phyloP scores from a whole-genome alignment of 2,113 vertebrate species.

The Neoarius graeffei region DNA sequence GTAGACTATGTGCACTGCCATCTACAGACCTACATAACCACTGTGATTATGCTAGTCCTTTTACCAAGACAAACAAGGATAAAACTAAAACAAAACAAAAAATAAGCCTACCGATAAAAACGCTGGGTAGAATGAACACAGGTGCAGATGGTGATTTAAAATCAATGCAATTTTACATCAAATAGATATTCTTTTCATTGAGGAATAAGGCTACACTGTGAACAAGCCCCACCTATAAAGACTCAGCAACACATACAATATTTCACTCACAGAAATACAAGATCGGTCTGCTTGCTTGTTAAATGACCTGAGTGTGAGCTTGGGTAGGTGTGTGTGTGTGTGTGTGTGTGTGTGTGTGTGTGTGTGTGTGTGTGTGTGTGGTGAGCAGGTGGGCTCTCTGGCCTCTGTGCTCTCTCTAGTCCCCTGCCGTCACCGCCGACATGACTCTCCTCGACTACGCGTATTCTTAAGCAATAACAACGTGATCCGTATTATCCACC shows the following conservation, averaged over 20 bases:
- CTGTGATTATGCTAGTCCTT: constrained; percentile 15
- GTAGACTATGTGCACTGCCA: constrained; percentile 46
- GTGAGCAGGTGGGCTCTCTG: constrained; percentile 60
- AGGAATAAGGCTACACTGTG: constrained; percentile 34
- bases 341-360: constrained; percentile 1
- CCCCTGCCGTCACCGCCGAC: constrained; percentile 79
- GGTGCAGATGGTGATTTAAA: background rate
- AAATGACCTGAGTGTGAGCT: constrained; percentile 39
- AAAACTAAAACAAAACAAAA: background rate
- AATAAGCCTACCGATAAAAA: background rate
- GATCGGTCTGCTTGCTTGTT: constrained; percentile 52
- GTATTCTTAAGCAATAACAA: constrained; percentile 99
- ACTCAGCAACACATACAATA: constrained; percentile 40
- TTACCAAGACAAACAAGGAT: background rate
- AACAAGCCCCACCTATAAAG: constrained; percentile 29
- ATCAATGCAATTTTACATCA: background rate
- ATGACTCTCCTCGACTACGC: constrained; percentile 99
- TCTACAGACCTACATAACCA: constrained; percentile 36
- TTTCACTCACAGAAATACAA: constrained; percentile 46
- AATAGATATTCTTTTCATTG: background rate
- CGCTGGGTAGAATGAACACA: background rate
- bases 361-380: constrained; percentile 44
- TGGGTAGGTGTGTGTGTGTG: background rate
- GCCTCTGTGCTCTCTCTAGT: constrained; percentile 57
- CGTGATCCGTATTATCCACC: constrained; percentile 99